phyloP scores from a whole-genome alignment of 1,140 invertebrate species.

The Stegodyphus mimosarum region DNA sequence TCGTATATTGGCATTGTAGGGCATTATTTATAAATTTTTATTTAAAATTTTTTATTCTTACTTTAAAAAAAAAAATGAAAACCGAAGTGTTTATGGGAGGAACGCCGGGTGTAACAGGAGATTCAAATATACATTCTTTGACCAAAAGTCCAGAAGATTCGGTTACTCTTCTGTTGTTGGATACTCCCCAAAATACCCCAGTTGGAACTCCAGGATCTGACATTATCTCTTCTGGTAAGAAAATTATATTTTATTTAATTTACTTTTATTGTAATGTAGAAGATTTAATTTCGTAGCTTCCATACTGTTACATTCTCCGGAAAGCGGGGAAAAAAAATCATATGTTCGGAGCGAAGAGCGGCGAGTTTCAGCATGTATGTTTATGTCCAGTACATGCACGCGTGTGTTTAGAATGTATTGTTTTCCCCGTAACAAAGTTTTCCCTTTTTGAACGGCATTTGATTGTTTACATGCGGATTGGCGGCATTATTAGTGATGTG shows the following conservation, averaged over 20 bases:
- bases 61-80: neutral
- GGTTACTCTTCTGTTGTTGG: conserved; percentile 35
- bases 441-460: too few species aligned
- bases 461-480: too few species aligned
- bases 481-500: too few species aligned
- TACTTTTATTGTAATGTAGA: too few species aligned
- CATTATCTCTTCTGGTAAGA: conserved; percentile 17
- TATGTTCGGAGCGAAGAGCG: too few species aligned
- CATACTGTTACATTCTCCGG: too few species aligned
- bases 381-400: too few species aligned
- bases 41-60: neutral
- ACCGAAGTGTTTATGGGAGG: conserved; percentile 43
- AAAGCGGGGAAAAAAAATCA: too few species aligned
- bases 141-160: conserved; percentile 22
- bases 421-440: too few species aligned
- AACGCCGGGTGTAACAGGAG: conserved; percentile 2
- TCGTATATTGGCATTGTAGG: neutral
- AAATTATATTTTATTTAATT: neutral
- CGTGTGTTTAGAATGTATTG: too few species aligned
- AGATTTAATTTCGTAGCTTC: too few species aligned
- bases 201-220: conserved; percentile 51
- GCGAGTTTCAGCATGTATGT: too few species aligned
- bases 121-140: neutral
- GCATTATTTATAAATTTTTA: neutral
- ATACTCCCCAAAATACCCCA: conserved; percentile 44